A percentile compares a stretch with the other conserved stretches of the same genome.
Conservation (phyloP, 2,888 invertebrate species). For the Omphaloscelis lunosa region DNA sequence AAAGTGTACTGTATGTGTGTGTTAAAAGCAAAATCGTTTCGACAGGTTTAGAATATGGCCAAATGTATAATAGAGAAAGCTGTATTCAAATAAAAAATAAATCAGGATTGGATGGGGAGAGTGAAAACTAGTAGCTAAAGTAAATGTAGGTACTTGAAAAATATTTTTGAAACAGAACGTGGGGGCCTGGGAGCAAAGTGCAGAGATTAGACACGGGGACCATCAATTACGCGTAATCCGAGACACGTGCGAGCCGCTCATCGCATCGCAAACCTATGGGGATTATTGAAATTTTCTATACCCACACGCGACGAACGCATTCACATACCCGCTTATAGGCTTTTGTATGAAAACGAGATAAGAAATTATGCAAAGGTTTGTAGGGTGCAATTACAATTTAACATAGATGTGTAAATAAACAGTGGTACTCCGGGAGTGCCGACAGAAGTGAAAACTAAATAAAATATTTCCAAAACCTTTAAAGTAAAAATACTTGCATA, state of each 20-base stretch:
- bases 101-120: slow-evolving; percentile 15
- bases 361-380: slow-evolving; percentile 58
- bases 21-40: slow-evolving; percentile 48
- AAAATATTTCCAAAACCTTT: no score
- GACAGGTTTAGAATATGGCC: slow-evolving; percentile 48
- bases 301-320: slow-evolving; percentile 68
- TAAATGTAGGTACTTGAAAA: slow-evolving; percentile 46
- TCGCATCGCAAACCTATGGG: slow-evolving; percentile 84
- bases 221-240: slow-evolving; percentile 89
- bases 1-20: slow-evolving; percentile 47
- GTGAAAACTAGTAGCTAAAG: slow-evolving; percentile 39
- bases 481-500: no score
- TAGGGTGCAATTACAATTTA: slow-evolving; percentile 37
- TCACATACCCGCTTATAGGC: slow-evolving; percentile 48
- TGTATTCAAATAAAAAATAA: slow-evolving; percentile 41
- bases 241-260: slow-evolving; percentile 85
- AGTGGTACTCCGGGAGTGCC: no score
- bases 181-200: slow-evolving; percentile 79
- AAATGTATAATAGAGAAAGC: slow-evolving; percentile 19
- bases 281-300: slow-evolving; percentile 87
- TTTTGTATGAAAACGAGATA: slow-evolving; percentile 61
- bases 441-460: no score
- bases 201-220: slow-evolving; percentile 87
- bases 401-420: slow-evolving; percentile 36
- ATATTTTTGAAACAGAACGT: slow-evolving; percentile 58